These are phyloP conservation scores for Zapus hudsonius DNA, from an alignment of 2,113 vertebrate genomes.

Conservation along the genomic window DNA sequence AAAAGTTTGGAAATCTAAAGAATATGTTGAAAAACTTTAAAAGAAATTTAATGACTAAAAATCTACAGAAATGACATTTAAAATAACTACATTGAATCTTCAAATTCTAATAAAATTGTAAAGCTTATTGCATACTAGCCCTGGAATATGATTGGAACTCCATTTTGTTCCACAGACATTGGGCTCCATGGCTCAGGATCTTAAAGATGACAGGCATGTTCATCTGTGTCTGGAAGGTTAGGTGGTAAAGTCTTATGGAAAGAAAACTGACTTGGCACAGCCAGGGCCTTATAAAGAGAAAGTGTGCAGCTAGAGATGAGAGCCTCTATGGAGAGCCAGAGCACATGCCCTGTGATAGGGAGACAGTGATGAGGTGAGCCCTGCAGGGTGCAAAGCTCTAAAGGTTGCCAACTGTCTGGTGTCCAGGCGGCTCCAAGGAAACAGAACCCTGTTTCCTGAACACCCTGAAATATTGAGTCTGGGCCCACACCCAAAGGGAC, in stretches of 20 bases:
- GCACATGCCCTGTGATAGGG: no score
- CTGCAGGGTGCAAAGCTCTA: neutral
- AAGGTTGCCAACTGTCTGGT: neutral
- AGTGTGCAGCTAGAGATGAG: neutral
- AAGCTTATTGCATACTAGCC: neutral
- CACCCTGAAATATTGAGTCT: neutral
- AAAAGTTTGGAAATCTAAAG: constrained; percentile 7
- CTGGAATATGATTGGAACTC: neutral
- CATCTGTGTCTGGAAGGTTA: neutral
- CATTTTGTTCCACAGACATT: neutral
- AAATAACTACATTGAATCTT: neutral
- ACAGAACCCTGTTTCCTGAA: neutral
- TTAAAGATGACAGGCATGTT: neutral
- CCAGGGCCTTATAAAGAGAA: neutral
- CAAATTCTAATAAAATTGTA: neutral
- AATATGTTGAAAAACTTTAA: constrained; percentile 34
- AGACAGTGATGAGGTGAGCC: neutral
- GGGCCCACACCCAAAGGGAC: neutral
- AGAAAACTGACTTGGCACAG: neutral
- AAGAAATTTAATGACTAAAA: constrained; percentile 12
- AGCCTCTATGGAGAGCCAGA: neutral
- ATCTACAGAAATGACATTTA: neutral
- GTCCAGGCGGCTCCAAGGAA: neutral
- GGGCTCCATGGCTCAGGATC: neutral
- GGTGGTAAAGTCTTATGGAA: neutral